Evolutionary conservation across 2,797 vertebrate species (phyloP).

Genomic region (Danio aesculapii): DNA sequence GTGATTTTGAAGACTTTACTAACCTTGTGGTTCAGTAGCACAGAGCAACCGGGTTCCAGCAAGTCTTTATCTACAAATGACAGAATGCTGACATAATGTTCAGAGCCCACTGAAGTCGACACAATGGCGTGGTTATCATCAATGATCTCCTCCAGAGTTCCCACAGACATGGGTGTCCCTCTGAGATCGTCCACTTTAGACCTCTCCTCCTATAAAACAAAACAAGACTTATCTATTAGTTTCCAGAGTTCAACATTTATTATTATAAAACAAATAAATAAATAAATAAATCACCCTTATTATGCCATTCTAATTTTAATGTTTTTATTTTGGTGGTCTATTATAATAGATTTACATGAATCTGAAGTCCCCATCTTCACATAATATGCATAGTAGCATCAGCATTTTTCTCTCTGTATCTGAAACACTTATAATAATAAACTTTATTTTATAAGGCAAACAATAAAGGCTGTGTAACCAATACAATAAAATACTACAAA

Average conservation of each 20-base stretch:
- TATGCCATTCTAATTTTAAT: no score
- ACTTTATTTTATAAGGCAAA: no score
- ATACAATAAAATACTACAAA: no score
- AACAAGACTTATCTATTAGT: neutral
- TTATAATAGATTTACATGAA: no score
- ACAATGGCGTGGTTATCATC: conserved; percentile 98
- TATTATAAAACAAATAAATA: no score
- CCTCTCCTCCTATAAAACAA: conserved; percentile 87
- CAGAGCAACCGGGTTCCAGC: conserved; percentile 95
- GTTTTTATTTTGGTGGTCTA: no score
- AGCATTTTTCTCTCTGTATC: no score
- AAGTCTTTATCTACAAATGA: conserved; percentile 98
- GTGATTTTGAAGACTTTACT: conserved; percentile 19
- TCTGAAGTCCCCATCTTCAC: no score
- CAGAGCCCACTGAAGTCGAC: conserved; percentile 96
- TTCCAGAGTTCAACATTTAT: neutral
- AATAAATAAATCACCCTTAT: no score
- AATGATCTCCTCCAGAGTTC: conserved; percentile 97
- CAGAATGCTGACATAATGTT: conserved; percentile 98
- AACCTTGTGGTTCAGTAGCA: conserved; percentile 97
- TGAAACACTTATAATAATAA: no score
- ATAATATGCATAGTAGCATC: no score
- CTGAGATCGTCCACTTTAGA: conserved; percentile 98
- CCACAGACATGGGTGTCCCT: conserved; percentile 98
- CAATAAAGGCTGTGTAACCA: no score